These are phyloP conservation scores for Spinus olivaceus DNA, from an alignment of 2,797 vertebrate genomes.

Conservation along the genomic window DNA sequence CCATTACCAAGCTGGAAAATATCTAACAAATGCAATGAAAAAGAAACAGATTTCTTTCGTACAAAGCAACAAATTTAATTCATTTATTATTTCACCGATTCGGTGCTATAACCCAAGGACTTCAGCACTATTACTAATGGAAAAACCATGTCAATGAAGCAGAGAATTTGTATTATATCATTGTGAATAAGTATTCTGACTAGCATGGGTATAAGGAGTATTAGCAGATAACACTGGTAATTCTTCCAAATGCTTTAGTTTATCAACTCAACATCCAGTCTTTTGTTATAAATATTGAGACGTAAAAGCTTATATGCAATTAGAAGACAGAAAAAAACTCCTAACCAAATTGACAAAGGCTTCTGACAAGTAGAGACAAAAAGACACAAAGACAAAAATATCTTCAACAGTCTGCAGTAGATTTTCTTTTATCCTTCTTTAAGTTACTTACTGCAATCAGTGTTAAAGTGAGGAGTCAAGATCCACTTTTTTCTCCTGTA, in stretches of 20 bases:
- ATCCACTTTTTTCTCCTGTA: background rate
- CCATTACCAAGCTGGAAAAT: background rate
- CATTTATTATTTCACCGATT: background rate
- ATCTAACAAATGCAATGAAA: background rate
- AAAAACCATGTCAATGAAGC: background rate
- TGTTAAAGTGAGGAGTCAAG: background rate
- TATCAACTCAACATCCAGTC: background rate
- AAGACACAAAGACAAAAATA: background rate
- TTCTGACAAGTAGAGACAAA: background rate
- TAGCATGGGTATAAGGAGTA: background rate
- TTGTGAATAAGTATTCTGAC: background rate
- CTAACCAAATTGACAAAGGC: too few relatives aligned
- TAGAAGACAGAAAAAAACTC: fast-evolving
- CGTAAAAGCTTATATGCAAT: background rate
- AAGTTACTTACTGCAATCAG: background rate
- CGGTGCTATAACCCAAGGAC: background rate
- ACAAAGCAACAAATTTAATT: background rate
- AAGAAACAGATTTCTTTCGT: background rate
- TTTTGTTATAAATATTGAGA: background rate
- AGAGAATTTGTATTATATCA: background rate
- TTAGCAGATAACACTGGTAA: fast-evolving
- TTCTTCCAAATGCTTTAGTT: background rate
- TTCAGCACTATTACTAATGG: background rate
- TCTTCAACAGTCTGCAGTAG: background rate
- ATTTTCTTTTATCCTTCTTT: background rate